Evolutionary conservation across 2,113 vertebrate species (phyloP).

Genomic region (Elanoides forficatus): DNA sequence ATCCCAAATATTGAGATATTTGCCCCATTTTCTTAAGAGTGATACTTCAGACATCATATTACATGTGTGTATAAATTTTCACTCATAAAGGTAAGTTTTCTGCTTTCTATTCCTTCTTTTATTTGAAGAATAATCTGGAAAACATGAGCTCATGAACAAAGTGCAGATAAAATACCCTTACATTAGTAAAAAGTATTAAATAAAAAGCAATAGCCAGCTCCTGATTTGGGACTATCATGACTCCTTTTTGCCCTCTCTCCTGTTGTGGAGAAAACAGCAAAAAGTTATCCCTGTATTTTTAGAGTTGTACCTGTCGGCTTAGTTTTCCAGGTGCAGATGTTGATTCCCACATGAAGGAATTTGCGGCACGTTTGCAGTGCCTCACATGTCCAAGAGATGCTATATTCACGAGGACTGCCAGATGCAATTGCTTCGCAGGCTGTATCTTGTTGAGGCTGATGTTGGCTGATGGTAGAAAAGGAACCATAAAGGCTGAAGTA

Average conservation of each 20-base stretch:
- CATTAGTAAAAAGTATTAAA: background rate
- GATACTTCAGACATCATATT: background rate
- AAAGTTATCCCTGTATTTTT: background rate
- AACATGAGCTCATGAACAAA: background rate
- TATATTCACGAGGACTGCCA: background rate
- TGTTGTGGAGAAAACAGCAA: background rate
- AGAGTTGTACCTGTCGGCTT: background rate
- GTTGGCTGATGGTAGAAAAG: background rate
- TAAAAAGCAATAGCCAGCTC: background rate
- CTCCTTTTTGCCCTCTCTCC: background rate
- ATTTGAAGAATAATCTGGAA: background rate
- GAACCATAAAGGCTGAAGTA: background rate
- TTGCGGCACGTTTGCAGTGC: background rate
- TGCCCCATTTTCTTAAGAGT: background rate
- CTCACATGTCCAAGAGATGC: background rate
- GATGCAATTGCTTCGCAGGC: background rate
- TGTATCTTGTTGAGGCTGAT: background rate
- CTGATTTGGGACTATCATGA: background rate
- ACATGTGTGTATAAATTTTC: background rate
- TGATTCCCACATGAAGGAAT: background rate
- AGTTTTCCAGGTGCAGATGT: rapidly evolving
- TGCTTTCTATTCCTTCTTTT: background rate
- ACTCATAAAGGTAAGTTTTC: background rate
- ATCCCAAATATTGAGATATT: background rate
- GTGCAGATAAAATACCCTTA: background rate